Evolutionary conservation across 2,888 invertebrate genomes (phyloP).

Genomic region (Agonopterix arenella): DNA sequence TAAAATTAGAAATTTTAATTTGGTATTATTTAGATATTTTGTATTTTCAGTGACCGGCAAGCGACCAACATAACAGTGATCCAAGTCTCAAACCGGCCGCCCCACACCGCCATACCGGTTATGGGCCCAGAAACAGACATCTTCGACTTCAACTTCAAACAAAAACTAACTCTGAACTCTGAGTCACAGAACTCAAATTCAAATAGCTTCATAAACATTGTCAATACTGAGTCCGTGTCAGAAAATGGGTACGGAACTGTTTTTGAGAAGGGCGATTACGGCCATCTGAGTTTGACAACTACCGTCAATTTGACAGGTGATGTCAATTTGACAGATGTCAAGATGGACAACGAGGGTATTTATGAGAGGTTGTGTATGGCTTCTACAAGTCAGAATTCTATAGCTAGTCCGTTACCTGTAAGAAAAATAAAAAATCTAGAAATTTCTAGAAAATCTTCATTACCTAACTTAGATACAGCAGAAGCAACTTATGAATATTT

Average conservation of each 20-base stretch:
- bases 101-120: conserved; percentile 63
- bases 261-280: conserved; percentile 49
- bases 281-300: conserved; percentile 61
- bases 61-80: conserved; percentile 76
- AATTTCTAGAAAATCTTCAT: conserved; percentile 49
- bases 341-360: conserved; percentile 27
- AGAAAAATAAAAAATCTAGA: conserved; percentile 39
- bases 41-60: conserved; percentile 32
- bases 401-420: conserved; percentile 31
- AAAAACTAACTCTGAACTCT: conserved; percentile 24
- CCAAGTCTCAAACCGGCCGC: conserved; percentile 75
- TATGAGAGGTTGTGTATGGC: conserved; percentile 62
- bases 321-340: conserved; percentile 26
- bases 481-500: conserved; percentile 60
- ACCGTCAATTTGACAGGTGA: conserved; percentile 47
- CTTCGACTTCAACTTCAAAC: conserved; percentile 56
- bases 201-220: conserved; percentile 52
- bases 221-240: conserved; percentile 47
- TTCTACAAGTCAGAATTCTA: conserved; percentile 37
- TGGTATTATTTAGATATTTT: no score
- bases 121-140: conserved; percentile 45
- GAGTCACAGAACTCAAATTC: conserved; percentile 11
- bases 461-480: conserved; percentile 50
- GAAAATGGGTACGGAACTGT: conserved; percentile 55
- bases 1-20: no score